Evolutionary conservation across 2,113 vertebrate genomes (phyloP), one percentile per base, ranked within the genome.

Genomic region (Spizaetus ornatus): DNA sequence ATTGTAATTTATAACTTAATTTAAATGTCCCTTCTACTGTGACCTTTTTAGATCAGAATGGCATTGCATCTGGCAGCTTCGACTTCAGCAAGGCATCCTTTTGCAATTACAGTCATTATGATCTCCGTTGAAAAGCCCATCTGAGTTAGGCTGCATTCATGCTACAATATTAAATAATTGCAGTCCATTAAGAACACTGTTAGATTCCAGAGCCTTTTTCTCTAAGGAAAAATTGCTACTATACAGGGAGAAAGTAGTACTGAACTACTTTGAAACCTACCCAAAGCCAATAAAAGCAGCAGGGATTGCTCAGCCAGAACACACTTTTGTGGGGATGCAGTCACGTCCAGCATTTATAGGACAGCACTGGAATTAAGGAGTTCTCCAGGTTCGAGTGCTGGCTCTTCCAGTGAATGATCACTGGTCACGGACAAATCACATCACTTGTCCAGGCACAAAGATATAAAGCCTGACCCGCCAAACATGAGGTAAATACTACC

Each of bases 1-100:
- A 98, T 88, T 96, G 97, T 98, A 98, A 98, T 98, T 98, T 98
- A 98, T 98, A 98, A 98, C 98, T 98, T 98, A 97, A 98, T 98
- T 98, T 98, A 97, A 98, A 98, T 96, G 97, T 98, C 97, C 98
- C 97, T 97, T 97, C 98, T 93, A 90, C 95, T 20, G 93, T 98
- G 98, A 98, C 98, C 98, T 98, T 98, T 98, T 94, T 70, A 88
- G 91, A 98, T 94, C 95, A 91, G 84, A 97, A 98, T 86, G 88
- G 95, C 97, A 97, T 40, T 94, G 95, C 95, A 97, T 93, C 92
- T 97, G 98, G 98, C 97, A 96, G 97, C 86, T 97, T 92, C 93
- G 83, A 59, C 95, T 96, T 80, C 59, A 80, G 82, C 65, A 88
- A 97, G 96, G 97, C 97, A 96, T 96, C 96, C 96, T 95, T 94